phyloP scores from a whole-genome alignment of 2,797 vertebrate genomes.

The Taeniopygia guttata region DNA sequence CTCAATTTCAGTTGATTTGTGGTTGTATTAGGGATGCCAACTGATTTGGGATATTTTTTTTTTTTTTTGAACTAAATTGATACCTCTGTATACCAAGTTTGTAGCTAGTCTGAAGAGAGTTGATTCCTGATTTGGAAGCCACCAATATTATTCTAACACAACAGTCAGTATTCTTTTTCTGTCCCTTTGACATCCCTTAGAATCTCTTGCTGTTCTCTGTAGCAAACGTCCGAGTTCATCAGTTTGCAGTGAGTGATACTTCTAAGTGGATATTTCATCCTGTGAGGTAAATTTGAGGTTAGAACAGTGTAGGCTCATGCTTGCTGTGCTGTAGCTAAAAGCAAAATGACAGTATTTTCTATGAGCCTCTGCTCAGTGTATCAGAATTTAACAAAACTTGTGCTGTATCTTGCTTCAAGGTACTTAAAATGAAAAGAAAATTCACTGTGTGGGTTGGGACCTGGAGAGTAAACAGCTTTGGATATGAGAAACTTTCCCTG shows the following conservation, averaged over 20 bases:
- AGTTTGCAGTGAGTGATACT: neutral
- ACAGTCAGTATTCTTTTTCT: neutral
- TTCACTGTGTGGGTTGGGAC: neutral
- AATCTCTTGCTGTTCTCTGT: neutral
- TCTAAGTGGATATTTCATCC: neutral
- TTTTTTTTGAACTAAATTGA: neutral
- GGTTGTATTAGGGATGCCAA: neutral
- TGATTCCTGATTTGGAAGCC: neutral
- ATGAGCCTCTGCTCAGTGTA: neutral
- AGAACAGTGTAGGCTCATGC: neutral
- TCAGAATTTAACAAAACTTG: neutral
- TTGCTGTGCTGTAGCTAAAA: neutral
- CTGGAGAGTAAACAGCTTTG: neutral
- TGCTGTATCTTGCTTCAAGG: neutral
- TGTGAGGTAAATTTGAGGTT: neutral
- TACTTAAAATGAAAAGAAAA: neutral
- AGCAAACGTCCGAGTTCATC: neutral
- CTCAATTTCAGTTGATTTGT: neutral
- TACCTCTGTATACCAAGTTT: neutral
- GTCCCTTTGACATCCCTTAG: neutral
- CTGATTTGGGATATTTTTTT: neutral
- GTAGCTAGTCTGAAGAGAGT: neutral
- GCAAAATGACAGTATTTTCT: neutral
- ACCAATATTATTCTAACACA: neutral
- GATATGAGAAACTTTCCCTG: neutral